These are phyloP conservation scores for Rhabdornis inornatus DNA, from an alignment of 2,113 vertebrate species.

Conservation along the genomic window DNA sequence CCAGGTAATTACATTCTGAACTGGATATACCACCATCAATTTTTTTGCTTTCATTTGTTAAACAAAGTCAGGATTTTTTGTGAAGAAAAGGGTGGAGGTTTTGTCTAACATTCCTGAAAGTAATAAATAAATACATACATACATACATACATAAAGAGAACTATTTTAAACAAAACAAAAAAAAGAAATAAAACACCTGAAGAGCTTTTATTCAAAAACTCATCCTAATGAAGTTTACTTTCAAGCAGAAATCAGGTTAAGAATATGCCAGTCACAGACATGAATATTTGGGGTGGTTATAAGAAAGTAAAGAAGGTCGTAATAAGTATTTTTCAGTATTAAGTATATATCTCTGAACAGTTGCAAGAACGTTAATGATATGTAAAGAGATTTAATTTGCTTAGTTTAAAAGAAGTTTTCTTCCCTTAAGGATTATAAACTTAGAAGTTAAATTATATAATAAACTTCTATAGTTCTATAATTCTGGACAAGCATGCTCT, in stretches of 20 bases:
- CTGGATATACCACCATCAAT: background rate
- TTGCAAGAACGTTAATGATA: background rate
- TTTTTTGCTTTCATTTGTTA: background rate
- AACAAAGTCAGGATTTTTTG: background rate
- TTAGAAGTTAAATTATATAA: background rate
- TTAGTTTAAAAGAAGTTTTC: background rate
- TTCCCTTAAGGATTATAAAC: background rate
- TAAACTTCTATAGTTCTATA: background rate
- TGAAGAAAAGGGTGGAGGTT: background rate
- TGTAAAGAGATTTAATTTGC: background rate
- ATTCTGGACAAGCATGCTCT: background rate
- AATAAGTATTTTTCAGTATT: background rate
- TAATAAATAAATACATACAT: background rate
- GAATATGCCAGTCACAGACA: background rate
- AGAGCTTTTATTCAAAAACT: background rate
- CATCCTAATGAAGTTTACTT: background rate
- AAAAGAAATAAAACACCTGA: background rate
- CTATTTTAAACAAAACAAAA: background rate
- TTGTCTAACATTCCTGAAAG: background rate
- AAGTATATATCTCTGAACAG: background rate
- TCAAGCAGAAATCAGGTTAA: background rate
- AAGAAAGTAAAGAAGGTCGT: background rate
- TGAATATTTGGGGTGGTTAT: background rate
- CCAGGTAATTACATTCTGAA: background rate
- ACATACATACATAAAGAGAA: background rate